A percentile compares a stretch with the other conserved stretches of the same genome.
Evolutionary conservation across 2,113 vertebrate species (phyloP).

Genomic region (Callithrix jacchus): DNA sequence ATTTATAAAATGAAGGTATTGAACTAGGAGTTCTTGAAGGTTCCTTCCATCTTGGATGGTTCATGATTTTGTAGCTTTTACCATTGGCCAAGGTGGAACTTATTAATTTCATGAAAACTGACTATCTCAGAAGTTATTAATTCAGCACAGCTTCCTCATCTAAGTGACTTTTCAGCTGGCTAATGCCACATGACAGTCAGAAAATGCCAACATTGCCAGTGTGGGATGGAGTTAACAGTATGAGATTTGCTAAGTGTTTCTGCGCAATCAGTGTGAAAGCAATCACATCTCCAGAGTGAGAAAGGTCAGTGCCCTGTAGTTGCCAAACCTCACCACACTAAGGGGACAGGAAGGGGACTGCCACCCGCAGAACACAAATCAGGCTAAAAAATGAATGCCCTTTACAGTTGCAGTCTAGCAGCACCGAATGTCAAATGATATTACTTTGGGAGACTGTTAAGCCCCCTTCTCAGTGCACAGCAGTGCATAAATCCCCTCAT

Average conservation of each 20-base stretch:
- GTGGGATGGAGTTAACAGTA: constrained; percentile 70
- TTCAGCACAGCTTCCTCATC: constrained; percentile 20
- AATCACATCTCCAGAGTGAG: constrained; percentile 64
- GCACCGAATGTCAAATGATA: constrained; percentile 83
- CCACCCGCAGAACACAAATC: constrained; percentile 77
- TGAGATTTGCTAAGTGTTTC: constrained; percentile 71
- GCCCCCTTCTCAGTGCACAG: constrained; percentile 77
- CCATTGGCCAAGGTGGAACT: constrained; percentile 44
- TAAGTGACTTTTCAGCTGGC: constrained; percentile 61
- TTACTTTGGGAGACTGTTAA: constrained; percentile 82
- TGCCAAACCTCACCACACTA: constrained; percentile 38
- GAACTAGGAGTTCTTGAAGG: background rate
- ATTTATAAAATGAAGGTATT: background rate
- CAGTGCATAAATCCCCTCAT: constrained; percentile 73
- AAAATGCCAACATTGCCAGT: constrained; percentile 41
- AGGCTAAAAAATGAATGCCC: constrained; percentile 60
- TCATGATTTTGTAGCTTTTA: constrained; percentile 34
- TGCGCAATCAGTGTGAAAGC: constrained; percentile 72
- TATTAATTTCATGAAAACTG: constrained; percentile 46
- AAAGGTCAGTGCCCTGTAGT: constrained; percentile 70
- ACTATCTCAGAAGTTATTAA: constrained; percentile 64
- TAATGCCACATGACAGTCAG: constrained; percentile 57
- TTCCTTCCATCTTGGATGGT: background rate
- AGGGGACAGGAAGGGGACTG: constrained; percentile 62
- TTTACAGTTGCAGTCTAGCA: constrained; percentile 76